phyloP scores from a whole-genome alignment of 2,888 invertebrate species.

The Sarcophaga carnaria region DNA sequence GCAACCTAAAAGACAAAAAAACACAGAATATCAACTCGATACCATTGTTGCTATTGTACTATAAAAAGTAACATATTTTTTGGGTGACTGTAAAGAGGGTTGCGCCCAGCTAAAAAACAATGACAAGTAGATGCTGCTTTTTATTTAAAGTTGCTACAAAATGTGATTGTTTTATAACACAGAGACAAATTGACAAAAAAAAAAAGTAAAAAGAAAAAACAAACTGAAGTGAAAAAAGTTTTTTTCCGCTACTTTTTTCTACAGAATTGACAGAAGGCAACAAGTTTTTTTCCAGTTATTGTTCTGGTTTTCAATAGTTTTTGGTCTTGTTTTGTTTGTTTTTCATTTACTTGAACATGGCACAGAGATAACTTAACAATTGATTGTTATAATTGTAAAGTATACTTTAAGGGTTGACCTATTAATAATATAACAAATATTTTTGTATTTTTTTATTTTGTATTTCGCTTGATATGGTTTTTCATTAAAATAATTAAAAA shows the following conservation, averaged over 20 bases:
- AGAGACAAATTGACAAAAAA: conserved; percentile 24
- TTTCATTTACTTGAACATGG: conserved; percentile 9
- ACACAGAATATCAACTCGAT: conserved; percentile 36
- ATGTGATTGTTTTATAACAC: conserved; percentile 68
- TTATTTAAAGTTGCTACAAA: conserved; percentile 67
- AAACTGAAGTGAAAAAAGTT: neutral
- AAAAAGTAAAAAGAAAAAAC: neutral
- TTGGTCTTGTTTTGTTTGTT: neutral
- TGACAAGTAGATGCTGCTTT: conserved; percentile 68
- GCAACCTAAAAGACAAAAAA: conserved; percentile 36
- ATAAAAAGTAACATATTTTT: conserved; percentile 18
- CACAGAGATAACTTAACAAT: conserved; percentile 10
- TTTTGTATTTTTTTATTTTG: neutral
- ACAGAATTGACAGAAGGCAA: conserved; percentile 56
- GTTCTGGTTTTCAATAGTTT: conserved; percentile 22
- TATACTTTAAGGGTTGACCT: conserved; percentile 39
- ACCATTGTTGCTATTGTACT: conserved; percentile 45
- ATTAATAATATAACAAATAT: conserved; percentile 33
- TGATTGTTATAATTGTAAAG: conserved; percentile 27
- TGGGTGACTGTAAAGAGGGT: conserved; percentile 12
- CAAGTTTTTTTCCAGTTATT: conserved; percentile 56
- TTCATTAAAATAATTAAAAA: conserved; percentile 42
- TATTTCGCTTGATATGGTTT: conserved; percentile 32
- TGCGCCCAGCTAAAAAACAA: conserved; percentile 37
- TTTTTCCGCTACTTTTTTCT: neutral